Evolutionary conservation across 2,888 invertebrate species (phyloP).

Genomic region (Temnothorax rugatulus): DNA sequence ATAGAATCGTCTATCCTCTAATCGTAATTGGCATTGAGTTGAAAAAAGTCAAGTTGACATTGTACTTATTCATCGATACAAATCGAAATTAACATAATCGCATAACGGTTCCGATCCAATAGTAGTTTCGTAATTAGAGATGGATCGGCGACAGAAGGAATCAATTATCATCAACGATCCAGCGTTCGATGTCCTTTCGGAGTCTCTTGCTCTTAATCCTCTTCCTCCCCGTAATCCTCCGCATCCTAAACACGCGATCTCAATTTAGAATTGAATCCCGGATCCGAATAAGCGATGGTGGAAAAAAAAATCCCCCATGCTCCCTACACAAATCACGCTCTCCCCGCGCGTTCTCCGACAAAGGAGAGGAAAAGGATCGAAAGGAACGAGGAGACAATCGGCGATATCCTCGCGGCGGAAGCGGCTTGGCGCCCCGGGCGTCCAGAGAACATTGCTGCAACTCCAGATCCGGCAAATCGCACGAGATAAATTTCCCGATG

Average conservation of each 20-base stretch:
- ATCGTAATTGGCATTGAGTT: constrained; percentile 13
- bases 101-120: background rate
- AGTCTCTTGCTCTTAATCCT: constrained; percentile 28
- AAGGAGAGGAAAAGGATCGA: constrained; percentile 31
- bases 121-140: constrained; percentile 32
- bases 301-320: constrained; percentile 44
- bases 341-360: constrained; percentile 24
- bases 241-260: constrained; percentile 53
- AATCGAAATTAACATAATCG: constrained; percentile 43
- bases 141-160: constrained; percentile 8
- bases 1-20: background rate
- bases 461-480: constrained; percentile 78
- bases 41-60: constrained; percentile 1
- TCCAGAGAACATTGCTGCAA: constrained; percentile 21
- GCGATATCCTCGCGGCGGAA: constrained; percentile 49
- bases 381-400: constrained; percentile 54
- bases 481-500: constrained; percentile 83
- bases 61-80: background rate
- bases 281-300: constrained; percentile 33
- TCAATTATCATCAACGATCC: constrained; percentile 48
- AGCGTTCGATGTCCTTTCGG: constrained; percentile 11
- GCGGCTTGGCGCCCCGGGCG: constrained; percentile 31
- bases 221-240: constrained; percentile 48
- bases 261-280: constrained; percentile 51
- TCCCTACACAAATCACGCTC: constrained; percentile 47